phyloP scores from a whole-genome alignment of 2,113 vertebrate species.

The Naja naja region DNA sequence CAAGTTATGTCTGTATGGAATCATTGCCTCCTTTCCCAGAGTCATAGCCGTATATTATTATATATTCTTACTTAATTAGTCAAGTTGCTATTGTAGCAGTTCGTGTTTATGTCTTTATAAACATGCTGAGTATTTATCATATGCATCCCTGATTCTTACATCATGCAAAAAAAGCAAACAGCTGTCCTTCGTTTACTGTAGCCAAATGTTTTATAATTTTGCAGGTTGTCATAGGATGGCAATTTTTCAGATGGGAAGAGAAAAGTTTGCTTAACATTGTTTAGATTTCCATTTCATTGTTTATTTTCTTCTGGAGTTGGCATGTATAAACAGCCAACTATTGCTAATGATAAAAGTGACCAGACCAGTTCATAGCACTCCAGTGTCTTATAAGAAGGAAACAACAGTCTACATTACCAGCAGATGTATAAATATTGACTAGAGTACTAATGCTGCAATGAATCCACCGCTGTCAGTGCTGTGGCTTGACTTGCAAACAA shows the following conservation, averaged over 20 bases:
- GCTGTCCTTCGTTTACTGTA: not conserved
- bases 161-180: conserved; percentile 9
- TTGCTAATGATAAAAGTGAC: not conserved
- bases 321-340: not conserved
- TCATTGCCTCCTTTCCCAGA: not conserved
- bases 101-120: not conserved
- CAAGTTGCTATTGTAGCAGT: not conserved
- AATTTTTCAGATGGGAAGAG: not conserved
- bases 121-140: not conserved
- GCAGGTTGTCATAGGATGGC: not conserved
- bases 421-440: not conserved
- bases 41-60: not conserved
- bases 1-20: not conserved
- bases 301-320: not conserved
- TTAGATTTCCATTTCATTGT: not conserved
- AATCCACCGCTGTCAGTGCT: not conserved
- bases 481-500: not conserved
- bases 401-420: not conserved
- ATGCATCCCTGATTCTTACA: not conserved
- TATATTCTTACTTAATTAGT: not conserved
- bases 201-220: conserved; percentile 1
- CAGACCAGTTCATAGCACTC: not conserved
- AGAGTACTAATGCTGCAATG: not conserved
- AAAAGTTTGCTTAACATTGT: not conserved
- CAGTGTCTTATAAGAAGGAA: not conserved